Percentiles rank a stretch among this genome's conserved stretches.
phyloP scores from a whole-genome alignment of 1,140 invertebrate species.

The Cotesia typhae region DNA sequence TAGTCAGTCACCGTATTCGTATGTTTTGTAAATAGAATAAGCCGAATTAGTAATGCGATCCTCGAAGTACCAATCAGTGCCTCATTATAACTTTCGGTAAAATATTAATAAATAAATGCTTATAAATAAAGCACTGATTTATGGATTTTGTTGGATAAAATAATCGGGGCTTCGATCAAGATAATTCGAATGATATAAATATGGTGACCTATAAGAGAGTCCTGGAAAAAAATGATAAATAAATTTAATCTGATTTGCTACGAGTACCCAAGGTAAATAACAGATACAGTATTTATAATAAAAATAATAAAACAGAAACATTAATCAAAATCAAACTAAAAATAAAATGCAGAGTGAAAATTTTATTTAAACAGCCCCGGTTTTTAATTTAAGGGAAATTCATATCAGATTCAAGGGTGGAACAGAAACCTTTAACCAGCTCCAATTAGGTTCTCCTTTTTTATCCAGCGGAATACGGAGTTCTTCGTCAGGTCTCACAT shows the following conservation, averaged over 20 bases:
- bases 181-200: slow-evolving; percentile 4
- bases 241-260: slow-evolving; percentile 9
- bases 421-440: slow-evolving; percentile 72
- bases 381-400: background rate
- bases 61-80: slow-evolving; percentile 33
- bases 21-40: background rate
- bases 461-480: slow-evolving; percentile 69
- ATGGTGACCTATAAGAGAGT: background rate
- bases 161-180: background rate
- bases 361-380: too few species aligned
- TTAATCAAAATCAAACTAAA: background rate
- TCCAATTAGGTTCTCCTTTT: slow-evolving; percentile 71
- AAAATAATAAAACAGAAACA: slow-evolving; percentile 25
- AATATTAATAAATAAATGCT: background rate
- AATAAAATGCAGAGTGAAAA: slow-evolving; percentile 2
- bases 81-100: background rate
- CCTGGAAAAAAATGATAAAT: slow-evolving; percentile 26
- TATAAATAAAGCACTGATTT: slow-evolving; percentile 7
- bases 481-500: slow-evolving; percentile 70
- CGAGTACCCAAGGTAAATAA: slow-evolving; percentile 36
- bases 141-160: slow-evolving; percentile 7
- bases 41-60: slow-evolving; percentile 31
- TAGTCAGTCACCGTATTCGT: slow-evolving; percentile 15
- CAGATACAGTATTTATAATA: slow-evolving; percentile 15
- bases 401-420: slow-evolving; percentile 13